Percentiles rank a stretch among this genome's conserved stretches.
Conservation (phyloP, 2,888 invertebrate species). For the Ichneumoninae sp. region DNA sequence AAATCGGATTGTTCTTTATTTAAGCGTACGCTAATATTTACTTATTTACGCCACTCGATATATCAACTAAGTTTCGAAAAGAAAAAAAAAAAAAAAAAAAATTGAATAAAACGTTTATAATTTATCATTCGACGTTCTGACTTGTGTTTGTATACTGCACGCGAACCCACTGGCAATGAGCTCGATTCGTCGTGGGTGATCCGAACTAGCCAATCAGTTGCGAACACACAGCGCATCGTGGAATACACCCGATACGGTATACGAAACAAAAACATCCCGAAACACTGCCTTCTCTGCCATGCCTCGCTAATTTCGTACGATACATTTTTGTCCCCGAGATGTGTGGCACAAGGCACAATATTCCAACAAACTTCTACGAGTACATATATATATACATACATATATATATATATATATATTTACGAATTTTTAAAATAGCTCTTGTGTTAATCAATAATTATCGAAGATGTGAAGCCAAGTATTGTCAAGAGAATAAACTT, state of each 20-base stretch:
- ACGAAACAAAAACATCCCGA: constrained; percentile 33
- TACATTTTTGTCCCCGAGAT: constrained; percentile 31
- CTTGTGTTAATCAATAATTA: constrained; percentile 54
- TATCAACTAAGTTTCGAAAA: constrained; percentile 50
- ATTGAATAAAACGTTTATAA: constrained; percentile 50
- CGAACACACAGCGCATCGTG: constrained; percentile 29
- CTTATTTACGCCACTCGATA: constrained; percentile 49
- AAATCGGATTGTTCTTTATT: constrained; percentile 14
- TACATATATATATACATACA: constrained; percentile 16
- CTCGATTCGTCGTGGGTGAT: constrained; percentile 32
- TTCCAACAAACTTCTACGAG: constrained; percentile 45
- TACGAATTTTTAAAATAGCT: constrained; percentile 29
- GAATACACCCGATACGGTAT: constrained; percentile 13
- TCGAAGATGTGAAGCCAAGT: constrained; percentile 51
- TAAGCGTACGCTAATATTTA: constrained; percentile 30
- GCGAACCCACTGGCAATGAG: constrained; percentile 2
- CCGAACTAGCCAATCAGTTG: constrained; percentile 36
- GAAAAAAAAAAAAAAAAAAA: not conserved
- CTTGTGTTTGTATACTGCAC: constrained; percentile 29
- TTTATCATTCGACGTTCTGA: constrained; percentile 40
- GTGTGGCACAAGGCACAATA: constrained; percentile 34
- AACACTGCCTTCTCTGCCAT: constrained; percentile 48
- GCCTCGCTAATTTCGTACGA: constrained; percentile 45
- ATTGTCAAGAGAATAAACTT: constrained; percentile 56
- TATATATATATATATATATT: constrained; percentile 21